These are phyloP conservation scores for Misgurnus mizolepis DNA, from an alignment of 2,113 vertebrate genomes.

Conservation along the genomic window DNA sequence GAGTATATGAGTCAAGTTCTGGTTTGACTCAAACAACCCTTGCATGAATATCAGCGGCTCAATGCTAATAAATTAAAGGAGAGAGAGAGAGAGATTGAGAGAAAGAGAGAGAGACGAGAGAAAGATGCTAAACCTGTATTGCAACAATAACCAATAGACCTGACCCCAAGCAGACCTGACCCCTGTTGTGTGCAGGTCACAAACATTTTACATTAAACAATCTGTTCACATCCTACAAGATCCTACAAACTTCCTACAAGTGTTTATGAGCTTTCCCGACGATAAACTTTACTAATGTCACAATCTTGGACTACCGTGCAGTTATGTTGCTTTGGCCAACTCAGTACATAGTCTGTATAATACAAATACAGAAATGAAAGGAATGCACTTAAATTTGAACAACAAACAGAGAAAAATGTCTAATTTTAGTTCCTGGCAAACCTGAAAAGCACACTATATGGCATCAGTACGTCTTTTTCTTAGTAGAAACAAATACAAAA, in stretches of 20 bases:
- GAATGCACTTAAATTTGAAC: slow-evolving; percentile 9
- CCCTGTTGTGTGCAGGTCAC: neutral
- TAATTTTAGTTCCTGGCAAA: slow-evolving; percentile 20
- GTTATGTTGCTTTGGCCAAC: slow-evolving; percentile 2
- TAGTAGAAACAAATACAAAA: neutral
- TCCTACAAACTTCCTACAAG: slow-evolving; percentile 6
- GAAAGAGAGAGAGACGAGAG: no score
- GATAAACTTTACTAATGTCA: slow-evolving; percentile 16
- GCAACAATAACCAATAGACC: no score
- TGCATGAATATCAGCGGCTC: no score
- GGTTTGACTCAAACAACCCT: no score
- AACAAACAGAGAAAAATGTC: neutral
- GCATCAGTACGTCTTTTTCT: slow-evolving; percentile 46
- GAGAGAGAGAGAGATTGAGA: no score
- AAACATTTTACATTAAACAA: slow-evolving; percentile 10
- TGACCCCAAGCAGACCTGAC: neutral
- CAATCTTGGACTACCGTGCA: slow-evolving; percentile 6
- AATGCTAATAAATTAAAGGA: no score
- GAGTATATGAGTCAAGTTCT: no score
- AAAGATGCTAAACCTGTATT: no score
- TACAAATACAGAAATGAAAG: neutral
- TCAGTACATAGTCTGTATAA: neutral
- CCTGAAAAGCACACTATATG: slow-evolving; percentile 58
- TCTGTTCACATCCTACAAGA: slow-evolving; percentile 8
- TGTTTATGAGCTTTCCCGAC: slow-evolving; percentile 16